Evolutionary conservation across 2,888 invertebrate species (phyloP), one percentile per base, ranked within the genome.

Genomic region (Drosophila tanythrix): DNA sequence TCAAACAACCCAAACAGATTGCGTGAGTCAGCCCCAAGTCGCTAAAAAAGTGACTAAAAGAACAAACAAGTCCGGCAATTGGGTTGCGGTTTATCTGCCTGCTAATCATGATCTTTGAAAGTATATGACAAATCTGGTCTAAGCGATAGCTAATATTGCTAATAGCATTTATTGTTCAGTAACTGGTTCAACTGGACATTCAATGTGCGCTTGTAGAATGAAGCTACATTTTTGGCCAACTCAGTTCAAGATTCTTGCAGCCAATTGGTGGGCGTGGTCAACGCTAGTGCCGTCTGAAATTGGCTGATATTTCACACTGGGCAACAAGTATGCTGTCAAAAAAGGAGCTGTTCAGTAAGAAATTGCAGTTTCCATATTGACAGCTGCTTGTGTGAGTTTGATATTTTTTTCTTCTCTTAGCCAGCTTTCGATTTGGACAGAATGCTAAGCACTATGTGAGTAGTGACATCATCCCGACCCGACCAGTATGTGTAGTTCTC

Each of bases 281-380:
- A 58, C 58, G 57, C 52, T 25, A 50, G 46, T 56, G 64, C 27
- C 64, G 56, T 31, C 58, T 36, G 31, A 31, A 18, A 40, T 62
- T 74, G 62, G 73, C 72, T 48, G 57, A 29, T 40, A 73, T 68
- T 79, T 73, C 66, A 55, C 48, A 13, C 38, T 25, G 50, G 78
- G 82, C 89, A 76, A 88, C 83, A 83, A 89, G 82, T 87, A 46
- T 2, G 46, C 46, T 8, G 87, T 76, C 76, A 77, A 71, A 70
- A 50, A n/a, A 64, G 62, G 52, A 68, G 64, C 65, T 70, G 63
- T 53, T 55, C 64, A 57, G 61, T 43, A 58, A 67, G 70, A 56
- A 76, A 66, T 76, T 71, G 66, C 71, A 76, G 65, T 72, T 76
- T 63, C 33, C 73, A 66, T 57, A 73, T 66, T 69, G 74, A 74